Evolutionary conservation across 1,140 invertebrate species (phyloP).

Genomic region (Dinothrombium tinctorium): DNA sequence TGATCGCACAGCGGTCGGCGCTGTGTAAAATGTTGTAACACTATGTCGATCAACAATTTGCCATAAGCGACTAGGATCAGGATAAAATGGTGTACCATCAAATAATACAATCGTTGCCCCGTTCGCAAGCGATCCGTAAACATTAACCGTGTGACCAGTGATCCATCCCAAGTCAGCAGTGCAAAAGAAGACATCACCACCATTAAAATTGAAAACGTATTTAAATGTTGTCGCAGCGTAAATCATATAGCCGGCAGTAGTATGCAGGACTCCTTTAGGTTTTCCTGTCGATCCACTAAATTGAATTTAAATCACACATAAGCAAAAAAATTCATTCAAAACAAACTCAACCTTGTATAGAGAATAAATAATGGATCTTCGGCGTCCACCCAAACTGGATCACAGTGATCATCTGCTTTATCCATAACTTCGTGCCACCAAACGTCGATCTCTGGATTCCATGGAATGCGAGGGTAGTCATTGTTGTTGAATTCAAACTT

Average conservation of each 20-base stretch:
- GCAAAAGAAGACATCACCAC: conserved; percentile 80
- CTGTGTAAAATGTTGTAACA: conserved; percentile 91
- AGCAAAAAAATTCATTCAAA: no score
- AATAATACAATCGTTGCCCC: conserved; percentile 63
- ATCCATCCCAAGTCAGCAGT: conserved; percentile 99
- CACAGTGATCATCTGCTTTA: conserved; percentile 45
- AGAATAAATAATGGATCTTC: conserved; percentile 92
- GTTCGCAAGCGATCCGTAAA: conserved; percentile 80
- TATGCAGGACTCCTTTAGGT: conserved; percentile 88
- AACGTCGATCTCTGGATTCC: conserved; percentile 36
- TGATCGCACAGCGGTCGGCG: conserved; percentile 84
- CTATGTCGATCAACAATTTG: conserved; percentile 73
- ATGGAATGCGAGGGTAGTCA: conserved; percentile 1
- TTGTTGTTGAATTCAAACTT: background rate
- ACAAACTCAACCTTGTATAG: conserved; percentile 81
- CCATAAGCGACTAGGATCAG: conserved; percentile 59
- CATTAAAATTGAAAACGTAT: conserved; percentile 82
- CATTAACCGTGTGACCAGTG: conserved; percentile 84
- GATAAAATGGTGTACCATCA: conserved; percentile 81
- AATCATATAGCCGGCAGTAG: conserved; percentile 71
- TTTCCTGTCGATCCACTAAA: conserved; percentile 80
- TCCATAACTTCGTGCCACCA: conserved; percentile 78
- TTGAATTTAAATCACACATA: conserved; percentile 3
- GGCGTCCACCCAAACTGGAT: conserved; percentile 74
- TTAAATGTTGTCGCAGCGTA: conserved; percentile 74